Evolutionary conservation across 2,888 invertebrate genomes (phyloP), one percentile per base, ranked within the genome.

Genomic region (Scrobipalpa costella): DNA sequence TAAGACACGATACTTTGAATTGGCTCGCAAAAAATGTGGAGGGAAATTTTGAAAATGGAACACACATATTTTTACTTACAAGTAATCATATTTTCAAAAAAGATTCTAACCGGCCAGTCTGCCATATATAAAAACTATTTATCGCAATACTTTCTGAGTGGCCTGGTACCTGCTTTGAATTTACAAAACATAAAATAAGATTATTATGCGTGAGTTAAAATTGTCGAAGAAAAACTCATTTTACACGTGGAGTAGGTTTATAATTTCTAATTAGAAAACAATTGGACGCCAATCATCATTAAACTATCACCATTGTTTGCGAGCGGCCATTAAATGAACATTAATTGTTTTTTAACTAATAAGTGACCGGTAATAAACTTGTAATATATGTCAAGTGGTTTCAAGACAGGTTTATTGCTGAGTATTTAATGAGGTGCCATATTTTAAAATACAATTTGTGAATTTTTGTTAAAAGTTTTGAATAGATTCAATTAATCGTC

Each of bases 261-360:
- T 58, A 40, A 19, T 36, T 40, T 38, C n/a, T 40, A 52, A 52
- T 52, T 52, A 38, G 19, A 38, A 36, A 21, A n/a, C 33, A 33
- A 61, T 61, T 61, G 38, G 13, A 21, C 11, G 33, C 11, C 60
- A 60, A 60, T 60, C 60, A 60, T 47, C 34, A 60, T 60, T 60
- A 60, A 8, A 17, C 44, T 60, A 49, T 47, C n/a, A 60, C n/a
- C 34, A 60, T 49, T 60, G 60, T 60, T 60, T 7, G 33, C 3
- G n/a, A n/a, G 1, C 8, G 9, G n/a, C 15, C 15, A 60, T 15
- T 60, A 60, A 60, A 13, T 27, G n/a, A 19, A 15, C 59, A 40
- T 21, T 44, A 44, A 59, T 59, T 19, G 44, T 59, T 44, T 44
- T 59, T 59, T 59, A 57, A 57, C 13, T 19, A 36, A 38, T 19